Evolutionary conservation across 2,888 invertebrate genomes (phyloP), one percentile per base, ranked within the genome.

Genomic region (Acronicta psi): DNA sequence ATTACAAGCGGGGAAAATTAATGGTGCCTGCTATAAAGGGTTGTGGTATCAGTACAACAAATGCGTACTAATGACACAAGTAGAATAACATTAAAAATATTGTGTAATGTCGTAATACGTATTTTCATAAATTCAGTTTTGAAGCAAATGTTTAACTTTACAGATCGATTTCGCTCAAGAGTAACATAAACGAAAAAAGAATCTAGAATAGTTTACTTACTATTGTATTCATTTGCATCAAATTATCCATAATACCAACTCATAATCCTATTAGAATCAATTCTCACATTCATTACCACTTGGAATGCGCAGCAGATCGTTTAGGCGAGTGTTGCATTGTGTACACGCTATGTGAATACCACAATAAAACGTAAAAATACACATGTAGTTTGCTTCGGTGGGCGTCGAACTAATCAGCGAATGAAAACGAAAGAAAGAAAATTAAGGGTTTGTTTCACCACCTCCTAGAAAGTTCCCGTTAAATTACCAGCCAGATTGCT

Each of bases 271-370:
- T 79, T 79, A 77, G 69, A 64, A 62, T 61, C 52, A 60, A 75
- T 86, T 86, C 86, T 79, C 86, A 87, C 83, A 85, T 83, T 81
- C 75, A 80, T 81, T 82, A 81, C 23, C 43, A 54, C 42, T 63
- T 49, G 49, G 59, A 59, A 72, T 65, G 61, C 36, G 46, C 60
- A 56, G 31, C 57, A 56, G 36, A 61, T 61, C 54, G 68, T 68
- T 72, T 59, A 60, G 65, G 37, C 41, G 37, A 57, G 49, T 46
- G 59, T 25, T 57, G 59, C 58, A 62, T 73, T 66, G 59, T 62
- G 58, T 51, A 58, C 55, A 63, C 50, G 61, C 45, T 34, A 31
- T 50, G 51, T 60, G 55, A 63, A 69, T 61, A 60, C 59, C 59
- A 58, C 49, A 57, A 47, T 59, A 54, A 54, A 50, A 54, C 17